phyloP scores from a whole-genome alignment of 2,113 vertebrate genomes.

The Perca schrenkii region DNA sequence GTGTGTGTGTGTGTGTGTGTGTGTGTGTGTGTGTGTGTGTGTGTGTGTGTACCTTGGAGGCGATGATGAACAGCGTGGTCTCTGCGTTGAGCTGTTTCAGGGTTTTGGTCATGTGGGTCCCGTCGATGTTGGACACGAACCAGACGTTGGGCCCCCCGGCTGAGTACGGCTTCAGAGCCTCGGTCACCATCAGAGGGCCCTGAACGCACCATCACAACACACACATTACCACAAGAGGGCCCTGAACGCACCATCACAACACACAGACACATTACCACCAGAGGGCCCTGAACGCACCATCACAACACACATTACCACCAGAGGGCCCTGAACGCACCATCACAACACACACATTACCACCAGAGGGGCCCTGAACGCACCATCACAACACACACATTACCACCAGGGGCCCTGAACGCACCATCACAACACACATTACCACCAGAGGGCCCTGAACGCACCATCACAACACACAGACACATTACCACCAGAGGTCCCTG shows the following conservation, averaged over 20 bases:
- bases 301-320: too few species aligned
- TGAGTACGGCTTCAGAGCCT: constrained; percentile 96
- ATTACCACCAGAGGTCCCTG: neutral
- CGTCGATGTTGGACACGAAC: constrained; percentile 99
- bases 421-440: constrained; percentile 77
- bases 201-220: constrained; percentile 61
- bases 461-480: neutral
- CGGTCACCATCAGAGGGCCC: constrained; percentile 98
- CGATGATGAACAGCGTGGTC: constrained; percentile 93
- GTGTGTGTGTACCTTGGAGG: constrained; percentile 88
- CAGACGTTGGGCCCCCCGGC: constrained; percentile 93
- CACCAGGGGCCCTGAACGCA: too few species aligned
- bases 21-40: neutral
- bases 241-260: neutral
- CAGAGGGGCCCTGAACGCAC: too few species aligned
- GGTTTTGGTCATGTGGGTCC: constrained; percentile 96
- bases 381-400: too few species aligned
- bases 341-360: too few species aligned
- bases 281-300: neutral
- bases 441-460: constrained; percentile 93
- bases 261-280: neutral
- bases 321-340: too few species aligned
- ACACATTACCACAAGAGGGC: neutral
- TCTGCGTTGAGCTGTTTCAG: constrained; percentile 90
- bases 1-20: neutral